Base-by-base conservation (phyloP, 2,888 invertebrate species). In the Spicauda simplicius region DNA sequence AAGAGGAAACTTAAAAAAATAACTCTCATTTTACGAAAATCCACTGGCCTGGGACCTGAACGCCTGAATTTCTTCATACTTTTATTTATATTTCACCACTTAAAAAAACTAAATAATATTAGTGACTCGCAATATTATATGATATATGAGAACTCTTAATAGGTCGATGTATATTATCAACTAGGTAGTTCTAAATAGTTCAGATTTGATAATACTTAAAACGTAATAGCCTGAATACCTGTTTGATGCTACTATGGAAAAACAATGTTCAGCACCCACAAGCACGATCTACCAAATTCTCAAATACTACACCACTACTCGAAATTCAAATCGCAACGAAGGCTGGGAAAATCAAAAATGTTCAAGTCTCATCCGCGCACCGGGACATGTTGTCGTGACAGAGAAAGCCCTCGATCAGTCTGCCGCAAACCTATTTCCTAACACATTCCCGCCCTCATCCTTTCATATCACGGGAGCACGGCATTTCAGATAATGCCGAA, bases 371-470 rank as follows among this genome's bases (percentile, higher is more conserved):
- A 81, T 84, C 78, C 80, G 79, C 76, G 74, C 71, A 73, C 72
- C 75, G 77, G 77, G 77, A 77, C 80, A 82, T 83, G 33, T 33
- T 33, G 33, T 84, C 82, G 77, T 83, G 86, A 89, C 90, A 86
- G 82, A 86, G 81, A 87, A 85, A 86, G 80, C 86, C 83, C 87
- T 86, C 88, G 81, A 88, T 89, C 88, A 90, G 79, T 80, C 79
- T 75, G 73, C 81, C 77, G 76, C 78, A 77, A 33, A 83, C 83
- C 86, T 86, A 86, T 85, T 86, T 81, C 84, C 82, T 80, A 81
- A 82, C 82, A 33, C 33, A 80, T 82, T 80, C 79, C 79, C 80
- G 72, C 74, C 81, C 76, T 72, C 81, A 72, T 79, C 82, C 82
- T 83, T 83, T 84, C 82, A 86, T 84, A 83, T 85, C 83, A 82